Evolutionary conservation across 1,140 invertebrate genomes (phyloP).

Genomic region (Lepidurus couesii): DNA sequence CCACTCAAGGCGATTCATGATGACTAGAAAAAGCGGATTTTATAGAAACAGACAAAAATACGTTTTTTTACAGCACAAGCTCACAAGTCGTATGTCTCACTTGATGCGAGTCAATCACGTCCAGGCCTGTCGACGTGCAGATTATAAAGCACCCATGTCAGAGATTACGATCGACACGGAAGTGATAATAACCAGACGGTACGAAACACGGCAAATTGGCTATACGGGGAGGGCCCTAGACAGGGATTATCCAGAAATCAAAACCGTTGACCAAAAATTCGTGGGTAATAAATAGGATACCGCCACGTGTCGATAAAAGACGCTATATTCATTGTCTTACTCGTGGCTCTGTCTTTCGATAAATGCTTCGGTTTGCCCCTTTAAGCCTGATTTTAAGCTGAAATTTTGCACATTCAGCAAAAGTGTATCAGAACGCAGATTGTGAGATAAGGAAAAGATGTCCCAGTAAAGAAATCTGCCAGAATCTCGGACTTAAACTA

Average conservation of each 20-base stretch:
- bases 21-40: background rate
- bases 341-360: no score
- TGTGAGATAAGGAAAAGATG: no score
- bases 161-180: background rate
- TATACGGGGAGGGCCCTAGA: background rate
- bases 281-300: no score
- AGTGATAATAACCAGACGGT: background rate
- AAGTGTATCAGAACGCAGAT: no score
- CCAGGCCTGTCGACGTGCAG: background rate
- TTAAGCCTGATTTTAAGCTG: no score
- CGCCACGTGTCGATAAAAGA: no score
- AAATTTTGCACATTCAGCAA: no score
- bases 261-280: background rate
- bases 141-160: conserved; percentile 11
- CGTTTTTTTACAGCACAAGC: background rate
- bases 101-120: background rate
- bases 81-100: background rate
- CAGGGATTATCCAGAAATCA: background rate
- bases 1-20: background rate
- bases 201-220: background rate
- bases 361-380: no score
- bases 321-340: no score
- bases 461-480: no score
- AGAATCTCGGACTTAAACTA: no score
- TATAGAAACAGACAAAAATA: background rate